phyloP scores from a whole-genome alignment of 2,113 vertebrate species.

The Circaetus gallicus region DNA sequence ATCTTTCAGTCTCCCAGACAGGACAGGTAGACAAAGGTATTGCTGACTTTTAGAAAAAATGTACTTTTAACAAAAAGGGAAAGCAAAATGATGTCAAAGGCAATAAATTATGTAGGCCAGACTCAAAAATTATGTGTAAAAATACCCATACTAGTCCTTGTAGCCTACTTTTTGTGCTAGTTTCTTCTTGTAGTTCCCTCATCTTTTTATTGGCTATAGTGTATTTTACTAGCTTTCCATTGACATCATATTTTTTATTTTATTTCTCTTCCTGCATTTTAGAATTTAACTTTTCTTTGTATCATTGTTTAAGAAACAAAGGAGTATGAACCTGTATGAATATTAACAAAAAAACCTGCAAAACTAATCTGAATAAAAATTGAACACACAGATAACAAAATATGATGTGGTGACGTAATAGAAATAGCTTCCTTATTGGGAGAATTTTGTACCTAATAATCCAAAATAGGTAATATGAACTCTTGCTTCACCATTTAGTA shows the following conservation, averaged over 20 bases:
- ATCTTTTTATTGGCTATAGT: conserved; percentile 79
- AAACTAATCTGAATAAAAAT: conserved; percentile 5
- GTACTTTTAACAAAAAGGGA: conserved; percentile 81
- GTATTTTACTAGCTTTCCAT: conserved; percentile 78
- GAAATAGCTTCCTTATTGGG: background rate
- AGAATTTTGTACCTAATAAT: background rate
- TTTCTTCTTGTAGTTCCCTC: conserved; percentile 75
- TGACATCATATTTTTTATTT: conserved; percentile 75
- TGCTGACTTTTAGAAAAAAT: conserved; percentile 90
- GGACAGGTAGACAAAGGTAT: conserved; percentile 99
- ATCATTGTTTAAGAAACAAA: conserved; percentile 63
- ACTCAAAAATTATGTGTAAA: conserved; percentile 88
- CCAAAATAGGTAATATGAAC: background rate
- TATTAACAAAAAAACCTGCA: background rate
- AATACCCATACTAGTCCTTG: conserved; percentile 77
- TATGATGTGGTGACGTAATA: background rate
- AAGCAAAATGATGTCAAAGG: conserved; percentile 87
- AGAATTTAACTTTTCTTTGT: conserved; percentile 70
- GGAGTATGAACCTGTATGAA: conserved; percentile 2
- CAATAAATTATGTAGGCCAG: conserved; percentile 84
- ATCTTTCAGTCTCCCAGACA: conserved; percentile 99
- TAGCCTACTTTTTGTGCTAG: conserved; percentile 81
- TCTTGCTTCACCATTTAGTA: background rate
- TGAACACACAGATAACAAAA: background rate
- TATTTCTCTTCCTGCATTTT: conserved; percentile 74